phyloP scores from a whole-genome alignment of 2,888 invertebrate species.

The Cenopis cana region DNA sequence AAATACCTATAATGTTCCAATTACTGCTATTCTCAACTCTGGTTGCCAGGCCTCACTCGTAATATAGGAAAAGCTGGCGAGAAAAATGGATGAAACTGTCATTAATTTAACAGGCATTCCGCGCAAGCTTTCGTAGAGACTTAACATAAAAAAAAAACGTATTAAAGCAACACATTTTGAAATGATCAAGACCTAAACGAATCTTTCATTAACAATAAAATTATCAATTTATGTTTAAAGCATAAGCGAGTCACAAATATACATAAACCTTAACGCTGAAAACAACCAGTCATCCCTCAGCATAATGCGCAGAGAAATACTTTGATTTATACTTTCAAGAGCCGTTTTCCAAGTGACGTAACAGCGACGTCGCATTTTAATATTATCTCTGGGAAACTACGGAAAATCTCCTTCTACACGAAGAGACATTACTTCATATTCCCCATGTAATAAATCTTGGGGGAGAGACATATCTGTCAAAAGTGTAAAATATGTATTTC shows the following conservation, averaged over 20 bases:
- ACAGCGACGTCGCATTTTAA: slow-evolving; percentile 65
- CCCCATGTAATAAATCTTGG: slow-evolving; percentile 75
- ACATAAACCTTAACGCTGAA: slow-evolving; percentile 24
- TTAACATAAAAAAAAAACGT: too few species aligned
- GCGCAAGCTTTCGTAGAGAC: too few species aligned
- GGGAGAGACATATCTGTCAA: slow-evolving; percentile 81
- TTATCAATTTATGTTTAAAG: background rate
- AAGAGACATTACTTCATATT: slow-evolving; percentile 76
- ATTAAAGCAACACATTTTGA: background rate
- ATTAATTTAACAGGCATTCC: too few species aligned
- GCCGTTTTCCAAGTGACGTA: slow-evolving; percentile 60
- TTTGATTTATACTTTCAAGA: slow-evolving; percentile 68
- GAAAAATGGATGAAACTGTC: too few species aligned
- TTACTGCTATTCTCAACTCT: too few species aligned
- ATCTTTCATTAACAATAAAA: background rate
- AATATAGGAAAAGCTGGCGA: too few species aligned
- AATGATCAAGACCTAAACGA: background rate
- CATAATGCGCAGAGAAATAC: slow-evolving; percentile 50
- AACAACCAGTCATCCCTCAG: slow-evolving; percentile 41
- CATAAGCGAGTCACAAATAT: slow-evolving; percentile 3
- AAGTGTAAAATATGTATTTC: slow-evolving; percentile 83
- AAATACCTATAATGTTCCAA: too few species aligned
- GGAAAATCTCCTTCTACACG: slow-evolving; percentile 65
- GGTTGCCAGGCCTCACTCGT: too few species aligned
- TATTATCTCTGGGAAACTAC: slow-evolving; percentile 73